phyloP scores from a whole-genome alignment of 2,797 vertebrate species.

The Lepidocolaptes lacrymiger region DNA sequence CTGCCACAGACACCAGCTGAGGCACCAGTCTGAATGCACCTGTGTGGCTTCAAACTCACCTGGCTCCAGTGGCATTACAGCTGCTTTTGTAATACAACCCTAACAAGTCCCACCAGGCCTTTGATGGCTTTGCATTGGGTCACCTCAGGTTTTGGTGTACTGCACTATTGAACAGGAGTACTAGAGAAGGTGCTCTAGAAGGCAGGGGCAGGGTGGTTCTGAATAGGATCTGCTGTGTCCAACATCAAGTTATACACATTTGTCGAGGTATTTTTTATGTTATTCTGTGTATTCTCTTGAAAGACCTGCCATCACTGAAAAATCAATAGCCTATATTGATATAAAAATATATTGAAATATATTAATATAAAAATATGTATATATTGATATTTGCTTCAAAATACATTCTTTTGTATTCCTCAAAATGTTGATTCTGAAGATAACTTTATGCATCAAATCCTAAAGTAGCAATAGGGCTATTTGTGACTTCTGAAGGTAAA shows the following conservation, averaged over 20 bases:
- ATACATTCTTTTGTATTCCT: background rate
- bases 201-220: background rate
- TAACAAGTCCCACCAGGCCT: background rate
- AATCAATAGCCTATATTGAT: background rate
- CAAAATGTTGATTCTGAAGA: background rate
- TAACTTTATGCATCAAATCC: background rate
- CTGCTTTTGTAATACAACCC: background rate
- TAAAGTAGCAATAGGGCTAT: background rate
- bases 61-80: background rate
- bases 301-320: background rate
- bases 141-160: background rate
- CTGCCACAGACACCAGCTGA: background rate
- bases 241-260: background rate
- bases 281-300: background rate
- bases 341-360: background rate
- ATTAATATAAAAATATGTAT: background rate
- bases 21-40: background rate
- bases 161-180: background rate
- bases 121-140: background rate
- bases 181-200: background rate
- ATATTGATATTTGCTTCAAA: background rate
- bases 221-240: background rate
- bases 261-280: background rate
- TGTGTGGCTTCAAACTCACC: background rate
- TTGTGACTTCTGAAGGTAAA: background rate